These are phyloP conservation scores for Papilio helenus DNA, from an alignment of 1,140 invertebrate genomes.

Conservation along the genomic window DNA sequence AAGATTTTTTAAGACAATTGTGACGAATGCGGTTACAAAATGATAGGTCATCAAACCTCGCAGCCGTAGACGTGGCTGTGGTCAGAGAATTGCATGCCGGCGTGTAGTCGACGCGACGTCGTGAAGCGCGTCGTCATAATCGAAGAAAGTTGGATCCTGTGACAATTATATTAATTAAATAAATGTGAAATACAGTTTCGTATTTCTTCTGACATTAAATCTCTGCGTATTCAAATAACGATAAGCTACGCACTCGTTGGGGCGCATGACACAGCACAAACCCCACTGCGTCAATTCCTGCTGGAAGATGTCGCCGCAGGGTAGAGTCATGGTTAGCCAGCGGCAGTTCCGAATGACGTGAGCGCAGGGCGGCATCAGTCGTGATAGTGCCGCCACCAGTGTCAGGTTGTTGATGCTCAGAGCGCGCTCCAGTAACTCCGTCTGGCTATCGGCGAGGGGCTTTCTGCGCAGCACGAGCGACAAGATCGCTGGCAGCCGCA, in stretches of 20 bases:
- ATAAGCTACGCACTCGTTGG: slow-evolving; percentile 51
- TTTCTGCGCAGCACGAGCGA: slow-evolving; percentile 53
- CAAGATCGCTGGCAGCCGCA: slow-evolving; percentile 50
- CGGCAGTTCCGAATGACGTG: slow-evolving; percentile 55
- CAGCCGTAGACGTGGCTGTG: slow-evolving; percentile 49
- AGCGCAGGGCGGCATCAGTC: slow-evolving; percentile 53
- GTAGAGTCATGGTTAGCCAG: slow-evolving; percentile 51
- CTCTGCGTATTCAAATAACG: not conserved
- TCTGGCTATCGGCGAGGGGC: slow-evolving; percentile 43
- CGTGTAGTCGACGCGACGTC: slow-evolving; percentile 42
- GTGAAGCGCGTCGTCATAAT: slow-evolving; percentile 34
- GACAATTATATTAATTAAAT: not conserved
- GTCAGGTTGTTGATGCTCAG: slow-evolving; percentile 53
- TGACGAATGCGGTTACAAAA: not conserved
- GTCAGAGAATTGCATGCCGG: slow-evolving; percentile 56
- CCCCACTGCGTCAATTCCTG: slow-evolving; percentile 62
- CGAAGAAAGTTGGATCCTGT: slow-evolving; percentile 1
- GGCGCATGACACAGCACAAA: slow-evolving; percentile 62
- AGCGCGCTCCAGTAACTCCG: slow-evolving; percentile 51
- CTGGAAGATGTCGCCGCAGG: slow-evolving; percentile 58
- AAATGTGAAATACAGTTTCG: not conserved
- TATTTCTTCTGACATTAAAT: too few species aligned
- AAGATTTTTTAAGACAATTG: not conserved
- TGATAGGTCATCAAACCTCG: slow-evolving; percentile 45
- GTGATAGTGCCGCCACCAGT: slow-evolving; percentile 51